phyloP scores from a whole-genome alignment of 2,888 invertebrate species.

The Phrixothrix hirtus region DNA sequence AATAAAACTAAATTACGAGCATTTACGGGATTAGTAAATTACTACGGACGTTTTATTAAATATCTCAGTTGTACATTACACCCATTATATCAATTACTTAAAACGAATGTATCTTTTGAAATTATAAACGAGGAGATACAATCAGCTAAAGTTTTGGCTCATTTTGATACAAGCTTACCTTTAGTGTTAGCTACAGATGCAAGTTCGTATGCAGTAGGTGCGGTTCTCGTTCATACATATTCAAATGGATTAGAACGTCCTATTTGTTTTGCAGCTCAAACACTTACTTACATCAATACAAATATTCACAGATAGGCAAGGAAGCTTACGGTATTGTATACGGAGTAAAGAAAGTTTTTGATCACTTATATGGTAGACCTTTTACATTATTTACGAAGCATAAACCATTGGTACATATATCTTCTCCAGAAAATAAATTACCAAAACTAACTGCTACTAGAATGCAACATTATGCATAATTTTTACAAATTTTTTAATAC shows the following conservation, averaged over 20 bases:
- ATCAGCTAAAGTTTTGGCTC: neutral
- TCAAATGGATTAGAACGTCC: conserved; percentile 18
- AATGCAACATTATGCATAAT: too few relatives aligned
- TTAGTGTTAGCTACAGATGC: too few relatives aligned
- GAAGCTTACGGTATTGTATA: conserved; percentile 22
- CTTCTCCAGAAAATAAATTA: neutral
- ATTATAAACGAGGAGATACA: neutral
- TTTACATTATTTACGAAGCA: conserved; percentile 15
- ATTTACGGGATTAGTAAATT: conserved; percentile 4
- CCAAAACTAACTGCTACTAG: neutral
- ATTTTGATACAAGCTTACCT: too few relatives aligned
- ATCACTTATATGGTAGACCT: conserved; percentile 27
- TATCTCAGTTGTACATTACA: conserved; percentile 1
- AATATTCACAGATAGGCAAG: conserved; percentile 3
- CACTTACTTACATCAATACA: too few relatives aligned
- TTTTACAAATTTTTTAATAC: too few relatives aligned
- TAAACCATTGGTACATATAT: conserved; percentile 7
- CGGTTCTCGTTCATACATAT: too few relatives aligned
- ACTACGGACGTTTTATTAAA: conserved; percentile 3
- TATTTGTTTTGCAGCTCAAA: neutral
- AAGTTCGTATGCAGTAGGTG: too few relatives aligned
- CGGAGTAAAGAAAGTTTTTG: conserved; percentile 29
- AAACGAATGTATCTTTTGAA: neutral
- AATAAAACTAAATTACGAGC: conserved; percentile 1
- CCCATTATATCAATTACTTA: conserved; percentile 6